These are phyloP conservation scores for Matsumurasca onukii DNA, from an alignment of 1,140 invertebrate genomes.

Conservation along the genomic window DNA sequence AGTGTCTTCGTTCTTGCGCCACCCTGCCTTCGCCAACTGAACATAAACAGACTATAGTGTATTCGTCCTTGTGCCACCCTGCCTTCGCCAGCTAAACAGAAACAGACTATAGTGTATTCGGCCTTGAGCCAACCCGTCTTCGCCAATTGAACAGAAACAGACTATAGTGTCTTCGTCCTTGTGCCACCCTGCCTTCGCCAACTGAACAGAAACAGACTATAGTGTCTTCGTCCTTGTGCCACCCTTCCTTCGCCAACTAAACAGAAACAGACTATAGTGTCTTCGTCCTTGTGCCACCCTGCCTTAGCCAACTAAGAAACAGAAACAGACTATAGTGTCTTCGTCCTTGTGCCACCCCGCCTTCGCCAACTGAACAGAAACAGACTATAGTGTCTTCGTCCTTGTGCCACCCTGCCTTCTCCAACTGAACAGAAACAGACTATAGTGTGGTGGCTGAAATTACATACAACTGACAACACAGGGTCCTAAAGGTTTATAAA, in stretches of 20 bases:
- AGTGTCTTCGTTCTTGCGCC: conserved; percentile 47
- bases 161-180: conserved; percentile 50
- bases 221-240: conserved; percentile 47
- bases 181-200: conserved; percentile 4
- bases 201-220: neutral
- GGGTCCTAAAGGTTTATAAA: too few species aligned
- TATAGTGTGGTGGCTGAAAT: too few species aligned
- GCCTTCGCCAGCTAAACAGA: neutral
- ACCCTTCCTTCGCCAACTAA: conserved; percentile 11
- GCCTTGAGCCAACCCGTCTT: conserved; percentile 8
- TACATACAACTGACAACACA: too few species aligned
- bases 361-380: neutral
- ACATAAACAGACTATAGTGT: neutral
- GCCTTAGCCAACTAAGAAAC: conserved; percentile 2
- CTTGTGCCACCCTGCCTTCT: conserved; percentile 9
- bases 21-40: conserved; percentile 11
- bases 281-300: conserved; percentile 45
- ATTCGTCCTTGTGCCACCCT: conserved; percentile 45
- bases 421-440: neutral
- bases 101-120: conserved; percentile 50
- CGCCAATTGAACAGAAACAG: neutral
- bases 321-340: too few species aligned
- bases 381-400: conserved; percentile 50
- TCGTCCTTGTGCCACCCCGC: conserved; percentile 44
- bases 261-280: neutral